Evolutionary conservation across 1,140 invertebrate genomes (phyloP), one percentile per base, ranked within the genome.

Genomic region (Cepaea nemoralis): DNA sequence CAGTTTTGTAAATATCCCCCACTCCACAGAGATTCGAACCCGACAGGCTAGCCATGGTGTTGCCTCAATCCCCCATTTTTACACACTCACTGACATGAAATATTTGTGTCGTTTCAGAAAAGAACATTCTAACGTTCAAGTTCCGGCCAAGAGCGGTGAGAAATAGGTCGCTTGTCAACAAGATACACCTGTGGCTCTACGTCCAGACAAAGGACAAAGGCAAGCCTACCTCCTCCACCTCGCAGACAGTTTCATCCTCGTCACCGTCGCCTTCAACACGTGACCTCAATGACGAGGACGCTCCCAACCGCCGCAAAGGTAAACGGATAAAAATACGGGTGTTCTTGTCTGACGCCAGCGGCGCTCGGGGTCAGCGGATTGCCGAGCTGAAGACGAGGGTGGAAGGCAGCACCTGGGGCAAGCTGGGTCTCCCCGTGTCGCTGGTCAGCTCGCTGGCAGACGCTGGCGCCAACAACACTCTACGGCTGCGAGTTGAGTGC

Each of bases 211-310:
- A 77, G n/a, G 75, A 77, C 1, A 55, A n/a, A 12, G 35, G 50
- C 31, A 45, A 50, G 2, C 33, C 19, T 14, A 6, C 59, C 5
- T 5, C 22, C 6, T 31, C 59, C 27, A 1, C 59, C 5, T 19
- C n/a, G 22, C 8, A 6, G 5, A 24, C 14, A 39, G 3, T 22
- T 14, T 10, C 37, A 19, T 16, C 14, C 3, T 45, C 73, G 2
- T 77, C 75, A 24, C n/a, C 75, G 0, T 45, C 31, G 48, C 75
- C 75, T 27, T n/a, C 75, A 50, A 35, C 75, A n/a, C 75, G 75
- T 40, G 55, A 77, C 35, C 35, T 77, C 1, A 63, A 66, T 40
- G 22, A 42, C 1, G 48, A 66, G 3, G 14, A 37, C 1, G 31
- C 19, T 16, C 14, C 37, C 0, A 12, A 59, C 1, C 45, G 55